These are phyloP conservation scores for Drosophila nasuta DNA, from an alignment of 1,140 invertebrate genomes.

Conservation along the genomic window DNA sequence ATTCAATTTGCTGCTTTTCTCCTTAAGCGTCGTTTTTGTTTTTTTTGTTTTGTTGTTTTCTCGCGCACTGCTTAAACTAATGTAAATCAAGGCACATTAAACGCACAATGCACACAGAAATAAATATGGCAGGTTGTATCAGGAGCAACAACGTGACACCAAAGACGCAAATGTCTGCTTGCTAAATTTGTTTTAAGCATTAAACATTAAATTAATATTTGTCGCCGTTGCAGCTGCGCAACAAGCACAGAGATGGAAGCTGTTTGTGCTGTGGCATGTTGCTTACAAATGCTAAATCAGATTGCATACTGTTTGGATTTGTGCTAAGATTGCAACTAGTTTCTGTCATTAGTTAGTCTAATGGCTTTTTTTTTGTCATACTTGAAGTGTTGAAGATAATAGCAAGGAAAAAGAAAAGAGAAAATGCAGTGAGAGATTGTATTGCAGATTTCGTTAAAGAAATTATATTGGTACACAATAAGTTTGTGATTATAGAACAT, in stretches of 20 bases:
- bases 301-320: slow-evolving; percentile 17
- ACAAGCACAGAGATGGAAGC: background rate
- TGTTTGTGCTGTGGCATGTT: background rate
- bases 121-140: slow-evolving; percentile 55
- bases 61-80: slow-evolving; percentile 52
- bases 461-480: too few species aligned
- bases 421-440: too few species aligned
- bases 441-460: too few species aligned
- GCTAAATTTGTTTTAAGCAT: slow-evolving; percentile 27
- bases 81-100: slow-evolving; percentile 80
- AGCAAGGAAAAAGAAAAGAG: too few species aligned
- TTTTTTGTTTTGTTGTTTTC: slow-evolving; percentile 19
- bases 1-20: slow-evolving; percentile 10
- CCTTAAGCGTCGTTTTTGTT: slow-evolving; percentile 15
- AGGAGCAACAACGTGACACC: slow-evolving; percentile 24
- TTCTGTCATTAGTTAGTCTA: slow-evolving; percentile 8
- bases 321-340: background rate
- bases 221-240: slow-evolving; percentile 51
- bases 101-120: slow-evolving; percentile 65
- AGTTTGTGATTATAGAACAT: too few species aligned
- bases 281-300: slow-evolving; percentile 16
- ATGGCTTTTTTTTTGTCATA: background rate
- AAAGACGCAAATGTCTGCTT: slow-evolving; percentile 7
- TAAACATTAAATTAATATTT: slow-evolving; percentile 61
- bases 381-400: too few species aligned